Conservation (phyloP, 2,888 invertebrate species). For the Oegoconia quadripuncta region DNA sequence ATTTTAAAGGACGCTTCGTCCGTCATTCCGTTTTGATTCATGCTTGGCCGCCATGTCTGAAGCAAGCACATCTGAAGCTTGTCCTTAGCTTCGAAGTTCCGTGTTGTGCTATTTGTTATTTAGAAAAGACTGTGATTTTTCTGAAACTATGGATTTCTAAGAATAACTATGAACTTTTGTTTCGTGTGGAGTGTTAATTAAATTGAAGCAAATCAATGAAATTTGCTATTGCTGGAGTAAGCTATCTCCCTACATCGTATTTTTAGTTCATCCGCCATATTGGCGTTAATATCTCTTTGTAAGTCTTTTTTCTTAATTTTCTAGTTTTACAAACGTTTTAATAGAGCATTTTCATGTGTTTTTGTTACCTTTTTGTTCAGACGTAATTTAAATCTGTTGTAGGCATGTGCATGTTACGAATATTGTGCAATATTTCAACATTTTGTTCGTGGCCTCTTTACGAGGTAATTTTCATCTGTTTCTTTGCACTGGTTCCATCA, state of each 20-base stretch:
- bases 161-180: slow-evolving; percentile 55
- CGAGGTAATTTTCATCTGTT: slow-evolving; percentile 52
- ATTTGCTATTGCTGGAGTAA: slow-evolving; percentile 64
- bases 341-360: slow-evolving; percentile 58
- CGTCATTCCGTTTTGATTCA: slow-evolving; percentile 47
- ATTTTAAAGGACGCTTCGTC: slow-evolving; percentile 58
- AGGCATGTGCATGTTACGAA: slow-evolving; percentile 51
- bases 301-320: slow-evolving; percentile 74
- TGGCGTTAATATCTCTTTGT: slow-evolving; percentile 81
- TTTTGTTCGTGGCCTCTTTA: slow-evolving; percentile 68
- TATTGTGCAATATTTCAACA: slow-evolving; percentile 46
- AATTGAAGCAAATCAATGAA: slow-evolving; percentile 61
- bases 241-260: slow-evolving; percentile 72
- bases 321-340: slow-evolving; percentile 58
- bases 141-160: slow-evolving; percentile 58
- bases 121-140: slow-evolving; percentile 67
- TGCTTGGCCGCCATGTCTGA: slow-evolving; percentile 78
- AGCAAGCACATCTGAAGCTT: too few relatives aligned
- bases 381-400: slow-evolving; percentile 57
- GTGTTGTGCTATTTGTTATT: slow-evolving; percentile 76
- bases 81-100: slow-evolving; percentile 69
- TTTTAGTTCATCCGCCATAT: slow-evolving; percentile 84
- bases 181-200: slow-evolving; percentile 65
- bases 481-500: slow-evolving; percentile 32
- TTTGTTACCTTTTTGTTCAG: slow-evolving; percentile 72